Evolutionary conservation across 2,888 invertebrate species (phyloP), one percentile per base, ranked within the genome.

Genomic region (Dryadula phaetusa): DNA sequence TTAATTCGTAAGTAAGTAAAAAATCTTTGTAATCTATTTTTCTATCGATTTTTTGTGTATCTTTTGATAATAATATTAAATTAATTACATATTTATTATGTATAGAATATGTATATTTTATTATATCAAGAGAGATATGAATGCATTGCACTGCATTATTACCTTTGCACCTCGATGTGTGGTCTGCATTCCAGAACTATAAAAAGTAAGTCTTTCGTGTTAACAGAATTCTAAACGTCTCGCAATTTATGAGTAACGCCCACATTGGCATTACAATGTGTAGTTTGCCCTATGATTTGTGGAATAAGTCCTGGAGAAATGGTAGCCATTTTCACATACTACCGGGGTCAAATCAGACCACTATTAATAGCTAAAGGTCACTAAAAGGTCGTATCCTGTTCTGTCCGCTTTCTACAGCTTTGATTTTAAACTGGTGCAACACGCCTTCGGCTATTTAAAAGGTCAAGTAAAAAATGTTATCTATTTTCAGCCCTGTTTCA

Each of bases 341-440:
- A 75, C 85, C 81, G 86, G 85, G 88, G 85, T 88, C 86, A 75
- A 76, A 79, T 79, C 76, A 81, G 74, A 78, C 76, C 78, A 77
- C 75, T 77, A 70, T 72, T 84, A 87, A 82, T 77, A 84, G 82
- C 77, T 79, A 90, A 84, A 89, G 90, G 88, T 90, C 82, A 81
- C 74, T 77, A 72, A 91, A 90, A 90, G 91, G 90, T 90, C 80
- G 86, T 80, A 86, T 86, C 87, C 86, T 86, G 85, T 84, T 83
- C 86, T 86, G 83, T 82, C 81, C 80, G 82, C 90, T 91, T 91
- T 90, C 90, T 90, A 88, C 75, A 70, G 74, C 79, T 78, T 75
- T 75, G 75, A 81, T 83, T 83, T 79, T 82, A 85, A 56, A 89
- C 86, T 90, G 81, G 90, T 87, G 86, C 88, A 90, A 71, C 78